These are phyloP conservation scores for Euwallacea fornicatus DNA, from an alignment of 1,140 invertebrate species.

Conservation along the genomic window DNA sequence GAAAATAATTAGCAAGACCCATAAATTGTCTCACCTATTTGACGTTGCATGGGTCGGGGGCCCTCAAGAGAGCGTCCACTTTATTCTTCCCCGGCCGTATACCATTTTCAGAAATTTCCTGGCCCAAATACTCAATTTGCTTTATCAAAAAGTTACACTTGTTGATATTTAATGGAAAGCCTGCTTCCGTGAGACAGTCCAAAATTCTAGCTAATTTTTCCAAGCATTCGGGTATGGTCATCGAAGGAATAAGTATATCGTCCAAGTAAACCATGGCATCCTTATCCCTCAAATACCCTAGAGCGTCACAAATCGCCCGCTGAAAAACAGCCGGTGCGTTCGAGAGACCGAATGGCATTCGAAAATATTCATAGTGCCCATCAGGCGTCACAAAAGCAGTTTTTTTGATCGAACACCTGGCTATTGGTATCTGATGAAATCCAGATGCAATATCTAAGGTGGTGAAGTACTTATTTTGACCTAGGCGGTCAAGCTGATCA, in stretches of 20 bases:
- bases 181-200: conserved; percentile 14
- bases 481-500: conserved; percentile 5
- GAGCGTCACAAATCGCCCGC: conserved; percentile 50
- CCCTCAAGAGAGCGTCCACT: conserved; percentile 42
- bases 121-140: conserved; percentile 46
- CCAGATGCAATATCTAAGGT: conserved; percentile 39
- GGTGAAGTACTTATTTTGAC: background rate
- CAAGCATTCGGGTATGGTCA: background rate
- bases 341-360: conserved; percentile 54
- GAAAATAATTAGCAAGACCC: conserved; percentile 45
- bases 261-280: conserved; percentile 41
- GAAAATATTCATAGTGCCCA: conserved; percentile 54
- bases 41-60: conserved; percentile 37
- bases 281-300: conserved; percentile 24
- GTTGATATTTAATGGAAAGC: conserved; percentile 33
- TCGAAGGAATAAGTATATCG: conserved; percentile 14
- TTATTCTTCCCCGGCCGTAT: conserved; percentile 42
- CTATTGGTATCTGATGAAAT: conserved; percentile 44
- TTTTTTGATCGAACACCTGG: conserved; percentile 48
- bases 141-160: conserved; percentile 47
- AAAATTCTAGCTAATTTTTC: background rate
- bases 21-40: conserved; percentile 49
- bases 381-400: conserved; percentile 45
- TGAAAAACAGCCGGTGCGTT: conserved; percentile 55
- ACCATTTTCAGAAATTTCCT: conserved; percentile 35